These are phyloP conservation scores for Chymomyza costata DNA, from an alignment of 1,140 invertebrate species.

Conservation along the genomic window DNA sequence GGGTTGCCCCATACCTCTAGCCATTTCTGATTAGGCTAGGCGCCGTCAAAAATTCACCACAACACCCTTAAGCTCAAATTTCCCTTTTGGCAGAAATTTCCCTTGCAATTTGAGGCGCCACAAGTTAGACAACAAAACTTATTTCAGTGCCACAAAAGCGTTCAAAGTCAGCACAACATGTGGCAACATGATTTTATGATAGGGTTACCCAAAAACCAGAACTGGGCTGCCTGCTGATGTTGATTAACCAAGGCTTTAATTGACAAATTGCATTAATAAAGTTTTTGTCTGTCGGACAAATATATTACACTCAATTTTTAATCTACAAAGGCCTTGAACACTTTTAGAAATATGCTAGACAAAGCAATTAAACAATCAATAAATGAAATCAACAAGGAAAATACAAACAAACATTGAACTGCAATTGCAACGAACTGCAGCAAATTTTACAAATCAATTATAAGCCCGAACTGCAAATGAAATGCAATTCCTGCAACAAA, in stretches of 20 bases:
- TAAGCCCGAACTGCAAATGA: conserved; percentile 20
- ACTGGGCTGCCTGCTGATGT: too few relatives aligned
- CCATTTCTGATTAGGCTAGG: too few relatives aligned
- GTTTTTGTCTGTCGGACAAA: too few relatives aligned
- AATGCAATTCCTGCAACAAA: conserved; percentile 7
- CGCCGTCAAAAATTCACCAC: conserved; percentile 25
- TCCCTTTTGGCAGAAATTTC: conserved; percentile 28
- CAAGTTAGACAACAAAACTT: too few relatives aligned
- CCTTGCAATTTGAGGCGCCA: conserved; percentile 31
- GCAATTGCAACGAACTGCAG: conserved; percentile 2
- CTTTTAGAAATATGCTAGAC: too few relatives aligned
- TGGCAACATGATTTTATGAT: too few relatives aligned
- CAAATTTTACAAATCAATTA: conserved; percentile 33
- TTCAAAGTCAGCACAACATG: neutral
- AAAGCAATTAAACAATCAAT: conserved; percentile 17
- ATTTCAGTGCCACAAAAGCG: conserved; percentile 3
- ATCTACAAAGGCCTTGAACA: conserved; percentile 10
- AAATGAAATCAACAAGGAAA: neutral
- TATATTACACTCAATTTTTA: neutral
- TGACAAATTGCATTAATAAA: neutral
- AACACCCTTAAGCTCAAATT: conserved; percentile 12
- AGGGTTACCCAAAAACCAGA: too few relatives aligned
- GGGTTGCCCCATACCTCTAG: too few relatives aligned
- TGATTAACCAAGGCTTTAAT: too few relatives aligned
- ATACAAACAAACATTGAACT: neutral